Percentiles rank a stretch among this genome's conserved stretches.
phyloP scores from a whole-genome alignment of 2,797 vertebrate species.

The Sciaenops ocellatus region DNA sequence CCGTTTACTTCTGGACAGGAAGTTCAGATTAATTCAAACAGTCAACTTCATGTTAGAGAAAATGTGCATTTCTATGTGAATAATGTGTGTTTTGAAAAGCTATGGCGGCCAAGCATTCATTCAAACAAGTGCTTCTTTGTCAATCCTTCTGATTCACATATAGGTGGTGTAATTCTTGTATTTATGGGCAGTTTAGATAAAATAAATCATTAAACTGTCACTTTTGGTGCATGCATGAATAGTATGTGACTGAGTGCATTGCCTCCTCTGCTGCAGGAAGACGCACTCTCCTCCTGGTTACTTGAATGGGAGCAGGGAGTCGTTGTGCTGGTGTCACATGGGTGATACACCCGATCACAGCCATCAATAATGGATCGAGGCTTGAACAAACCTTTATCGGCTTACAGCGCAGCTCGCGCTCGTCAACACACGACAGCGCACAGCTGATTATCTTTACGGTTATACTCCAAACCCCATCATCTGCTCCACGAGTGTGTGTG shows the following conservation, averaged over 20 bases:
- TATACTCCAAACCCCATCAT: not conserved
- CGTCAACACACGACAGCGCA: not conserved
- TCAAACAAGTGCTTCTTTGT: not conserved
- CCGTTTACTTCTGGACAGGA: not conserved
- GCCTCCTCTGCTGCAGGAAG: too few relatives aligned
- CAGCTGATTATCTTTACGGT: fast-evolving
- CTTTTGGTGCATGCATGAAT: not conserved
- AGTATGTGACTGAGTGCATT: too few relatives aligned
- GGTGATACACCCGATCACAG: slow-evolving; percentile 58
- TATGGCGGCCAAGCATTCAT: not conserved
- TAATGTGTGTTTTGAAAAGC: not conserved
- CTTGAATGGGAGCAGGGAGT: not conserved
- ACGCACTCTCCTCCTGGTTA: not conserved
- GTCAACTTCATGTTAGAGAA: too few relatives aligned
- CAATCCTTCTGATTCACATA: not conserved
- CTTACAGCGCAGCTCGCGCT: slow-evolving; percentile 66
- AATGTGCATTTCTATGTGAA: not conserved
- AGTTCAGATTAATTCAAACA: not conserved
- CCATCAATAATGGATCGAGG: slow-evolving; percentile 84
- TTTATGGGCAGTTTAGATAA: not conserved
- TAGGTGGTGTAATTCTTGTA: too few relatives aligned
- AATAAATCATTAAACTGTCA: too few relatives aligned
- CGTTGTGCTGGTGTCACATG: slow-evolving; percentile 57
- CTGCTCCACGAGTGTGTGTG: fast-evolving
- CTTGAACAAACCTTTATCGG: slow-evolving; percentile 73